Evolutionary conservation across 1,140 invertebrate genomes (phyloP), one percentile per base, ranked within the genome.

Genomic region (Drosophila setifemur): DNA sequence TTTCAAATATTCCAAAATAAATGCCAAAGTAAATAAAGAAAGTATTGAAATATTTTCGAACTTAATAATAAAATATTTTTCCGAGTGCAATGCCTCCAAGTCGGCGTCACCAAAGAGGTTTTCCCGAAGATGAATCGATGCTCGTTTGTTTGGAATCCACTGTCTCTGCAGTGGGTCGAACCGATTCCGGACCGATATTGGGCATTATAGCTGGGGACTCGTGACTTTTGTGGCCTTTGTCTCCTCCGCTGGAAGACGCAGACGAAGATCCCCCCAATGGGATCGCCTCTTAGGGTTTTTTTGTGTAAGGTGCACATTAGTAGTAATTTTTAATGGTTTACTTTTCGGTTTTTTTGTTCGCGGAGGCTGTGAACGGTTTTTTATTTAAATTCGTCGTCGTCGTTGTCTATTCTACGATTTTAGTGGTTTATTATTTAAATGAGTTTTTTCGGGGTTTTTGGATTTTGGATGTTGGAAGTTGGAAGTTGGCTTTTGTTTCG

Each of bases 101-200:
- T 57, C 81, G 81, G 75, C 76, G n/a, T 74, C 47, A 75, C 61
- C 60, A 81, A 81, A 85, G 74, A 81, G 81, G 71, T 63, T 35
- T 23, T 35, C 11, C 55, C 31, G 60, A 89, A 89, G 88, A 89
- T 86, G 88, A 85, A 89, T 89, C 89, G 88, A 26, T 48, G 61
- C 67, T 89, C 88, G 79, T 89, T 89, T 88, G 81, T 88, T 89
- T 88, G 79, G 57, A 78, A 86, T 88, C 79, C 78, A 48, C 68
- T 89, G 88, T 79, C 88, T 69, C 87, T 76, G 77, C 83, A 89
- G 88, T 89, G 81, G 88, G 88, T 89, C 88, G 81, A 43, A 67
- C 25, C 69, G 57, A 57, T 63, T 42, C n/a, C 50, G 14, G 21
- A 35, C 26, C 37, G 49, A 57, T 72, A 75, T 75, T 78, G 73